Conservation (phyloP, 2,113 vertebrate species). For the Corydoras maculifer region DNA sequence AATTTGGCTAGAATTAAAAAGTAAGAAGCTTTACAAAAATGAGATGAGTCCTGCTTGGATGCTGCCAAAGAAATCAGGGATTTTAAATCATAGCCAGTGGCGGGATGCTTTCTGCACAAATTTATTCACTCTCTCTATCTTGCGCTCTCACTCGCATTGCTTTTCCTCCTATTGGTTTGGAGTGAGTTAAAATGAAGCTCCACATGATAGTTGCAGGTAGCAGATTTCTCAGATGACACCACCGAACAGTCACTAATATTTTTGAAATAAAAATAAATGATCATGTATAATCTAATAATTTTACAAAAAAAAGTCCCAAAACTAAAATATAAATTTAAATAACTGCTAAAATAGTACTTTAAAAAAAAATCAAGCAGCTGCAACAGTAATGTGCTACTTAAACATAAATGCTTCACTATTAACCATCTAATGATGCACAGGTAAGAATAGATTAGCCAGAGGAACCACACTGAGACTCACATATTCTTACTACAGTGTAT, state of each 20-base stretch:
- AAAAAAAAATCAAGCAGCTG: too few relatives aligned
- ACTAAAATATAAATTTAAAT: too few relatives aligned
- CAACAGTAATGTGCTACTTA: too few relatives aligned
- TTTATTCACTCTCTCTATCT: slow-evolving; percentile 43
- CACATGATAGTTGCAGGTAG: slow-evolving; percentile 30
- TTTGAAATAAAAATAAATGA: neutral
- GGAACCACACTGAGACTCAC: too few relatives aligned
- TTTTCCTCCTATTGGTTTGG: neutral
- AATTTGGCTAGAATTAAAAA: slow-evolving; percentile 60
- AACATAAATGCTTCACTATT: too few relatives aligned
- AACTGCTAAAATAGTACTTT: too few relatives aligned
- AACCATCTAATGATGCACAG: too few relatives aligned
- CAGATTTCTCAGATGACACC: slow-evolving; percentile 33
- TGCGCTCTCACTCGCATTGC: neutral
- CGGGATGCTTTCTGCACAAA: slow-evolving; percentile 60
- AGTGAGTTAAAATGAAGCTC: slow-evolving; percentile 23
- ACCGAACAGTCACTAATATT: neutral
- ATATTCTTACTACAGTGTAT: too few relatives aligned
- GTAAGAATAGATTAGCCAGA: too few relatives aligned
- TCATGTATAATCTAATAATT: too few relatives aligned
- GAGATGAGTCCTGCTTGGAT: slow-evolving; percentile 56
- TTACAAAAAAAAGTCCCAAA: too few relatives aligned
- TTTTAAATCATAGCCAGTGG: slow-evolving; percentile 64
- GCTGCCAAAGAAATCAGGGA: slow-evolving; percentile 59
- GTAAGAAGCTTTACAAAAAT: slow-evolving; percentile 58